Evolutionary conservation across 2,888 invertebrate species (phyloP).

Genomic region (Hirtodrosophila confusa): DNA sequence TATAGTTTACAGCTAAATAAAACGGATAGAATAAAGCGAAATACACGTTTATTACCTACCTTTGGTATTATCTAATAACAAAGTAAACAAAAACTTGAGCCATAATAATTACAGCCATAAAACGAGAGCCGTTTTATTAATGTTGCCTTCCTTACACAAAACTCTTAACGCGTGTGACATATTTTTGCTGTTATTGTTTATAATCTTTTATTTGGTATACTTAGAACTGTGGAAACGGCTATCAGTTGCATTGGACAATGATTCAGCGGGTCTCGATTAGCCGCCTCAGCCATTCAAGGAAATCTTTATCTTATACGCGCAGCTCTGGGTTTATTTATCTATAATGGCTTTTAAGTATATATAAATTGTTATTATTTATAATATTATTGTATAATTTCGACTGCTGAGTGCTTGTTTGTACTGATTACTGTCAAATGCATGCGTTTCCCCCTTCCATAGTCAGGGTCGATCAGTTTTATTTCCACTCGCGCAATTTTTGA

Average conservation of each 20-base stretch:
- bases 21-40: slow-evolving; percentile 7
- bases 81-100: slow-evolving; percentile 17
- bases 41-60: neutral
- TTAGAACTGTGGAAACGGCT: neutral
- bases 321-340: slow-evolving; percentile 5
- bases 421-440: slow-evolving; percentile 17
- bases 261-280: slow-evolving; percentile 40
- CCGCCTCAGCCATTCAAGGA: slow-evolving; percentile 15
- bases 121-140: slow-evolving; percentile 40
- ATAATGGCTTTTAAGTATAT: neutral
- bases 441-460: slow-evolving; percentile 12
- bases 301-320: slow-evolving; percentile 17
- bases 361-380: neutral
- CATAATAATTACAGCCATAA: slow-evolving; percentile 20
- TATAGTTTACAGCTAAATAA: neutral
- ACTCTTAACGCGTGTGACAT: slow-evolving; percentile 10
- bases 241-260: slow-evolving; percentile 13
- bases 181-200: slow-evolving; percentile 8
- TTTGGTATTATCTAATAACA: slow-evolving; percentile 13
- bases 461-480: slow-evolving; percentile 1
- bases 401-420: slow-evolving; percentile 1
- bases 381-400: slow-evolving; percentile 13
- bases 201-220: neutral
- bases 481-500: neutral
- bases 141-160: slow-evolving; percentile 18